Evolutionary conservation across 92 coral and sea anemone species (phyloP).

Genomic region (Palythoa heliodiscus): DNA sequence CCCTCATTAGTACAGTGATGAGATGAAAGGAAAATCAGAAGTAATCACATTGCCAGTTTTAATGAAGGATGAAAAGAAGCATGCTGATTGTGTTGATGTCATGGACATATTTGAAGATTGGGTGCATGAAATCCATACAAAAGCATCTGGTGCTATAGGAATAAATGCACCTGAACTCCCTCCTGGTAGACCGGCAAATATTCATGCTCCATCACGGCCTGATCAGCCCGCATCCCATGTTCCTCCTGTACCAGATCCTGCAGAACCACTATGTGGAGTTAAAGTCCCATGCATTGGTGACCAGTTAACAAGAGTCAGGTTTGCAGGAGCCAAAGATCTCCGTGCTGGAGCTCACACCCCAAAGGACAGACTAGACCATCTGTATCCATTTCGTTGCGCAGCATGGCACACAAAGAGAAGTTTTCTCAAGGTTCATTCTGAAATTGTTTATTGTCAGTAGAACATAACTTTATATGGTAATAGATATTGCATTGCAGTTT

Average conservation of each 20-base stretch:
- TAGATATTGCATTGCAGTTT: no score
- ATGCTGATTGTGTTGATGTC: not conserved
- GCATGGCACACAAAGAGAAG: slow-evolving; percentile 74
- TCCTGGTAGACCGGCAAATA: no score
- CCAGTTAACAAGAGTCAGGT: slow-evolving; percentile 47
- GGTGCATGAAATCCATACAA: not conserved
- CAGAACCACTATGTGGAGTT: slow-evolving; percentile 44
- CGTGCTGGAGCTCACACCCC: slow-evolving; percentile 57
- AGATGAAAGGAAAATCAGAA: not conserved
- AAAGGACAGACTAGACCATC: slow-evolving; percentile 61
- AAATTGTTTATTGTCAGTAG: no score
- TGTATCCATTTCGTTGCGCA: slow-evolving; percentile 57
- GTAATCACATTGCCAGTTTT: not conserved
- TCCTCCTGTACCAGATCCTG: slow-evolving; percentile 20
- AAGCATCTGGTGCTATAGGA: no score
- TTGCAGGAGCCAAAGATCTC: slow-evolving; percentile 74
- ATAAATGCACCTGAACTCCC: no score
- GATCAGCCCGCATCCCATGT: slow-evolving; percentile 31
- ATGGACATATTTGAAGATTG: not conserved
- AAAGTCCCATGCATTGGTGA: slow-evolving; percentile 58
- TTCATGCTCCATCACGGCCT: not conserved
- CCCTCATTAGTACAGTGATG: not conserved
- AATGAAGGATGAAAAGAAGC: slow-evolving; percentile 4
- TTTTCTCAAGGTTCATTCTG: slow-evolving; percentile 49
- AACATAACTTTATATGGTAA: no score